Evolutionary conservation across 2,797 vertebrate genomes (phyloP), one percentile per base, ranked within the genome.

Genomic region (Girardinus metallicus): DNA sequence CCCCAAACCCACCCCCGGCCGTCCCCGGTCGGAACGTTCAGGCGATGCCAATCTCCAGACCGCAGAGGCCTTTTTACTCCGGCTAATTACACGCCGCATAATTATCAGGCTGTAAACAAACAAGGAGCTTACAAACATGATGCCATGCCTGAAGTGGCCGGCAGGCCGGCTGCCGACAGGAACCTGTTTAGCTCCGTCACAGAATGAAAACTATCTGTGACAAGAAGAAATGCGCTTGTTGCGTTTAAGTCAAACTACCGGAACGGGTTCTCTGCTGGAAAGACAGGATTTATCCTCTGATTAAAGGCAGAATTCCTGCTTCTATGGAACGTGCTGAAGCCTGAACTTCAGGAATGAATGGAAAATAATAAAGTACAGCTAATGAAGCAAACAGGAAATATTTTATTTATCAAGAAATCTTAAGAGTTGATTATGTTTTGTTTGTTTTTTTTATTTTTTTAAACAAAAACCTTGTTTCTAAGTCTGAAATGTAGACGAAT

Each of bases 1-100:
- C 2, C 36, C 64, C 12, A n/a, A n/a, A 1, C 6, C 15, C 0
- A 6, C 18, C 66, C 39, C 13, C 5, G 39, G 36, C 39, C 10
- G 11, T 13, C 23, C 23, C 39, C 23, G 0, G 5, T 26, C 41
- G n/a, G 49, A 51, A 21, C 49, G 49, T 23, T 43, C 92, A 85
- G 90, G 86, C 3, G 94, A 95, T 95, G 93, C 90, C 93, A 92
- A 95, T 96, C 94, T 96, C 84, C 89, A 92, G 89, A 89, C 84
- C 74, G 0, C 81, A 81, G 84, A 44, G 74, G 55, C 86, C 88
- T 94, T 51, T 88, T 91, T 91, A 89, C 90, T 90, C 85, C 84
- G 18, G 87, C 84, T 95, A 96, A 96, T 94, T 94, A 93, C 92
- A 91, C 94, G 21, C 93, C 89, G 88, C 88, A 31, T 87, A 94